phyloP scores from a whole-genome alignment of 2,113 vertebrate species.

The Hipposideros armiger region DNA sequence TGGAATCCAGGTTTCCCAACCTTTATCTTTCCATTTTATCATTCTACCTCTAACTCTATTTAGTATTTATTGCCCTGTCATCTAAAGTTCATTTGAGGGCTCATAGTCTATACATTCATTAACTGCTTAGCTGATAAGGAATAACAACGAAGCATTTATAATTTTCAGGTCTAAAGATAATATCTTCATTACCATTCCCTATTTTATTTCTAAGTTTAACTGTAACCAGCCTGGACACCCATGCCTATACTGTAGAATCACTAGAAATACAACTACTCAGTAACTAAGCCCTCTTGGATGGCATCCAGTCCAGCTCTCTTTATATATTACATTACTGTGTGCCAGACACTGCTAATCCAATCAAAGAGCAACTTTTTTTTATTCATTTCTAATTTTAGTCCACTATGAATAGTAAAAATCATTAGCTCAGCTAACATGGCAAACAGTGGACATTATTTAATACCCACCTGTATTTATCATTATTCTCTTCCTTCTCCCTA shows the following conservation, averaged over 20 bases:
- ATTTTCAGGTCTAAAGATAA: slow-evolving; percentile 51
- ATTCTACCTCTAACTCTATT: neutral
- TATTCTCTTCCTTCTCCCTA: slow-evolving; percentile 43
- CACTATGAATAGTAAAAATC: slow-evolving; percentile 68
- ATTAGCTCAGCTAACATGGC: slow-evolving; percentile 59
- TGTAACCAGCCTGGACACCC: neutral
- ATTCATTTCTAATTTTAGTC: slow-evolving; percentile 72
- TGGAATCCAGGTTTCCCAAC: neutral
- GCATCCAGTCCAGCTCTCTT: slow-evolving; percentile 60
- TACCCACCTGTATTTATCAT: slow-evolving; percentile 43
- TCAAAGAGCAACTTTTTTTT: slow-evolving; percentile 52
- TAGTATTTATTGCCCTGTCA: neutral
- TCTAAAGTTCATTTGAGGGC: neutral
- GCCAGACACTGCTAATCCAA: slow-evolving; percentile 67
- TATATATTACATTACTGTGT: slow-evolving; percentile 66
- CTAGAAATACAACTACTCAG: slow-evolving; percentile 52
- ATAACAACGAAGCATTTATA: slow-evolving; percentile 40
- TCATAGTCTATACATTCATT: neutral
- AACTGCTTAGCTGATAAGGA: neutral
- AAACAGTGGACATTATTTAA: slow-evolving; percentile 50
- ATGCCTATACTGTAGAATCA: slow-evolving; percentile 11
- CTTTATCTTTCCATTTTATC: neutral
- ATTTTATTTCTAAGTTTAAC: slow-evolving; percentile 16
- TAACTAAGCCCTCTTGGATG: slow-evolving; percentile 59
- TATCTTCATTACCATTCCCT: neutral